A percentile compares a stretch with the other conserved stretches of the same genome.
phyloP scores from a whole-genome alignment of 64 coral and sea anemone species.

The Actinia tenebrosa region DNA sequence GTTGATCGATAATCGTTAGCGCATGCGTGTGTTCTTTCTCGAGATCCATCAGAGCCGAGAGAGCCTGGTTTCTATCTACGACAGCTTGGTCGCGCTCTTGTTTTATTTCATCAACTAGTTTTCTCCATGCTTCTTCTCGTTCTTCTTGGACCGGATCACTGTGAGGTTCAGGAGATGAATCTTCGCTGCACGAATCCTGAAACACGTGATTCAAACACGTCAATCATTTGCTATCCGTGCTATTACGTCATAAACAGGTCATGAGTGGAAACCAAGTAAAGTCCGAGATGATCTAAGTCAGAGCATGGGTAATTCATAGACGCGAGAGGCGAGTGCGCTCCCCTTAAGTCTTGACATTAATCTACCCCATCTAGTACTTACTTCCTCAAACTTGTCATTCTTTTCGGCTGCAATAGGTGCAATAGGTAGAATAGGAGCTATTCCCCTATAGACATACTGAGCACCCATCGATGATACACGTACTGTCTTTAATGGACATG shows the following conservation, averaged over 20 bases:
- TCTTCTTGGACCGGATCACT: constrained; percentile 34
- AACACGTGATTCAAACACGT: neutral
- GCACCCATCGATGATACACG: constrained; percentile 57
- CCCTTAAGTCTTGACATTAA: neutral
- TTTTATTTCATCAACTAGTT: constrained; percentile 64
- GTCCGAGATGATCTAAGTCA: too few species aligned
- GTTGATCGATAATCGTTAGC: constrained; percentile 35
- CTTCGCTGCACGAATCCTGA: neutral
- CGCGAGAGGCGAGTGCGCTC: neutral
- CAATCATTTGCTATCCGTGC: too few species aligned
- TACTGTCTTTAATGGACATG: constrained; percentile 60
- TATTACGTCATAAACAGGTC: too few species aligned
- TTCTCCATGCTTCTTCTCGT: constrained; percentile 65
- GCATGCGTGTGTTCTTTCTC: constrained; percentile 77
- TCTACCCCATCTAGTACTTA: neutral
- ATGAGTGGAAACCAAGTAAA: too few species aligned
- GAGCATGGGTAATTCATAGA: too few species aligned
- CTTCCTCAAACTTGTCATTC: constrained; percentile 20
- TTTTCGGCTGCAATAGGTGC: neutral
- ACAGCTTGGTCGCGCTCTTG: constrained; percentile 83
- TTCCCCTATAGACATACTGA: constrained; percentile 81
- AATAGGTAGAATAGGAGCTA: constrained; percentile 17
- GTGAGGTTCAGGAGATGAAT: constrained; percentile 10
- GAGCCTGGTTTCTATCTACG: constrained; percentile 78
- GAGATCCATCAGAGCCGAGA: constrained; percentile 77